Evolutionary conservation across 2,797 vertebrate genomes (phyloP).

Genomic region (Sebastes matsubarae): DNA sequence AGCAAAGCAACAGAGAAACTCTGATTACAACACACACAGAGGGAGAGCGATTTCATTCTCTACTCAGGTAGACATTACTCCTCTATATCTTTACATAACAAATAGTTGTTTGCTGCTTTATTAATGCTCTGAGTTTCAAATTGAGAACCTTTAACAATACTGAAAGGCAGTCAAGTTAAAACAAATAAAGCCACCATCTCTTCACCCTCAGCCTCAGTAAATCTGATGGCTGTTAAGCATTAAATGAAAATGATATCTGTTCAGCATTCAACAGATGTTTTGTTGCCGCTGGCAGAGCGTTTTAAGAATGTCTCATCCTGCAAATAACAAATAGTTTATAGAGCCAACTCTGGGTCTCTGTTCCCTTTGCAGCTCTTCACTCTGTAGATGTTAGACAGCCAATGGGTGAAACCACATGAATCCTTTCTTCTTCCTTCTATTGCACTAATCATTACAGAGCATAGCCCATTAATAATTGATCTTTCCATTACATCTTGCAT

Average conservation of each 20-base stretch:
- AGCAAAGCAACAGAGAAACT: too few species aligned
- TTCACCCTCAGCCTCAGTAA: not conserved
- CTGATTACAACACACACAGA: too few species aligned
- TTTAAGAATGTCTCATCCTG: not conserved
- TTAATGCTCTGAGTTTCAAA: too few species aligned
- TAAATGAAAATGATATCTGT: not conserved
- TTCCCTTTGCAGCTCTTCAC: not conserved
- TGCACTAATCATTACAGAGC: not conserved
- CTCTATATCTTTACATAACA: too few species aligned
- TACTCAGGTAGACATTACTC: too few species aligned
- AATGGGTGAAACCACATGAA: not conserved
- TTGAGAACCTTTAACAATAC: not conserved
- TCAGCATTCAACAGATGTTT: not conserved
- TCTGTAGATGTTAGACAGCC: not conserved
- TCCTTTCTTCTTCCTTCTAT: not conserved
- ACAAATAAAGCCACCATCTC: not conserved
- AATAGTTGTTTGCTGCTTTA: too few species aligned
- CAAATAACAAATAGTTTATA: not conserved
- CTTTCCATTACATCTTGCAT: conserved; percentile 1
- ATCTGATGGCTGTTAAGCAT: not conserved
- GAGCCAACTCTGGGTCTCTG: not conserved
- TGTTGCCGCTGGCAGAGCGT: not conserved
- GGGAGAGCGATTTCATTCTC: too few species aligned
- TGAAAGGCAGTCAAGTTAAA: not conserved
- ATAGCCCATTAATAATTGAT: conserved; percentile 23